phyloP scores from a whole-genome alignment of 2,797 vertebrate genomes.

The Micropoecilia bifurca region DNA sequence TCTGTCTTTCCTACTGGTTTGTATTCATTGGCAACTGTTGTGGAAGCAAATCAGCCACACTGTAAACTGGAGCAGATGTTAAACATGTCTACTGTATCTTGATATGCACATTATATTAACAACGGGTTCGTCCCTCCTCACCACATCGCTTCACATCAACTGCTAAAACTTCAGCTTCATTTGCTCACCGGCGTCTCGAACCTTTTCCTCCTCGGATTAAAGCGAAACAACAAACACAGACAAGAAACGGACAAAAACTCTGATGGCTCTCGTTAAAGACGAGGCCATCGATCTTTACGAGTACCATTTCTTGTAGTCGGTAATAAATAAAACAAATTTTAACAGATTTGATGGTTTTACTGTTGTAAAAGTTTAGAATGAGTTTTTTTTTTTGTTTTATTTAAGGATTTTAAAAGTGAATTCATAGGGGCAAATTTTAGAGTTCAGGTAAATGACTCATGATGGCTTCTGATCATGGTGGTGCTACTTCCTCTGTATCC shows the following conservation, averaged over 20 bases:
- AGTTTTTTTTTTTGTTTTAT: conserved; percentile 26
- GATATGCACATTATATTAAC: conserved; percentile 75
- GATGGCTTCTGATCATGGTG: conserved; percentile 67
- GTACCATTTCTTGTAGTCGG: conserved; percentile 33
- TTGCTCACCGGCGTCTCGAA: conserved; percentile 48
- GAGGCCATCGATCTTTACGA: conserved; percentile 58
- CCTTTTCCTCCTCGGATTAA: conserved; percentile 44
- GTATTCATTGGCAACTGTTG: conserved; percentile 22
- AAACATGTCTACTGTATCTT: conserved; percentile 63
- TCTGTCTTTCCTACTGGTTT: conserved; percentile 34
- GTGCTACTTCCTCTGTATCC: conserved; percentile 55
- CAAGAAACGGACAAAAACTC: conserved; percentile 61
- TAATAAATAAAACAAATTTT: conserved; percentile 61
- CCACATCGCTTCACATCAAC: conserved; percentile 45
- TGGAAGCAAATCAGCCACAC: conserved; percentile 41
- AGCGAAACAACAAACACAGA: conserved; percentile 60
- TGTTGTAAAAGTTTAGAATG: conserved; percentile 1
- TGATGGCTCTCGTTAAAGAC: conserved; percentile 43
- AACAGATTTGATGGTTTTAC: conserved; percentile 44
- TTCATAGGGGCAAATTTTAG: conserved; percentile 63
- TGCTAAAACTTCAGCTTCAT: conserved; percentile 43
- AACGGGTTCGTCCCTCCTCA: conserved; percentile 70
- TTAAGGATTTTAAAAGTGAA: conserved; percentile 46
- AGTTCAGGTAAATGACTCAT: conserved; percentile 59
- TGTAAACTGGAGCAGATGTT: conserved; percentile 60